A percentile compares a stretch with the other conserved stretches of the same genome.
phyloP scores from a whole-genome alignment of 2,113 vertebrate species.

The Holacanthus passer region DNA sequence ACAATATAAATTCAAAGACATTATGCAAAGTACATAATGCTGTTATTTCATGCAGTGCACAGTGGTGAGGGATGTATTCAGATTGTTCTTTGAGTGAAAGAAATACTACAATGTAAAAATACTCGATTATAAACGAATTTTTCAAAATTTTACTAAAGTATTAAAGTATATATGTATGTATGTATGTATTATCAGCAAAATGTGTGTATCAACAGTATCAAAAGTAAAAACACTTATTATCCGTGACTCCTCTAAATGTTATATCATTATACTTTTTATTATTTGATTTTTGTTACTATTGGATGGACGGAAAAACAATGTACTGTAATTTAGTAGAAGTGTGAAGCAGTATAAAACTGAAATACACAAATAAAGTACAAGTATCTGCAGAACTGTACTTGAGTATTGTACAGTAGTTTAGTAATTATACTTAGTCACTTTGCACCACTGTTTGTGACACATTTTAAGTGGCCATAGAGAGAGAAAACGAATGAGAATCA shows the following conservation, averaged over 20 bases:
- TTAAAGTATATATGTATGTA: neutral
- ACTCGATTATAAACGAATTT: no score
- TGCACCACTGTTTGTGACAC: neutral
- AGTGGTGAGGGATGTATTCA: neutral
- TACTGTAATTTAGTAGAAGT: neutral
- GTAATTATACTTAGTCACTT: neutral
- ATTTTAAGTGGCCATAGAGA: neutral
- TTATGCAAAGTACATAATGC: constrained; percentile 30
- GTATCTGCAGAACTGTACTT: neutral
- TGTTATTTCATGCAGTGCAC: constrained; percentile 16
- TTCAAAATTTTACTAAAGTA: neutral
- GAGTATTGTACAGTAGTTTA: neutral
- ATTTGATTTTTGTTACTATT: neutral
- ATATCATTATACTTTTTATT: neutral
- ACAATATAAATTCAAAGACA: neutral
- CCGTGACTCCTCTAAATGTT: neutral
- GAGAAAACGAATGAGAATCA: no score
- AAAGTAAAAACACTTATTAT: neutral
- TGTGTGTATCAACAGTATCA: neutral
- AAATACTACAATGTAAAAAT: neutral
- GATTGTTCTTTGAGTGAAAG: neutral
- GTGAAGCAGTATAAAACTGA: neutral
- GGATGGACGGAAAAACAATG: neutral
- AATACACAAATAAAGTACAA: no score
- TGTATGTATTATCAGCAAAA: no score